phyloP scores from a whole-genome alignment of 1,140 invertebrate species.

The Bombyx mandarina region DNA sequence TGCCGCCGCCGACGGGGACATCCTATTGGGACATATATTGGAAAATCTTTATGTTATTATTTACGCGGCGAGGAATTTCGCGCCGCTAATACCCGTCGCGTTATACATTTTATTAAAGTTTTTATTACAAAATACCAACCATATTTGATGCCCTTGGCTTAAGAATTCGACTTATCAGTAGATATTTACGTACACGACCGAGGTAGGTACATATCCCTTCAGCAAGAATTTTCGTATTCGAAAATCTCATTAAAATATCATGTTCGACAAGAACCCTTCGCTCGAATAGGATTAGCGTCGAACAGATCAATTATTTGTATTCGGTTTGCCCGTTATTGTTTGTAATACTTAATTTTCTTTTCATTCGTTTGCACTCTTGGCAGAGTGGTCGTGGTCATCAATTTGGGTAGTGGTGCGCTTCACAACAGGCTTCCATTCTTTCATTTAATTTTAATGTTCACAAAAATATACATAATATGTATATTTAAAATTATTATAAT shows the following conservation, averaged over 20 bases:
- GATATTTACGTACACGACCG: constrained; percentile 7
- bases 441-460: too few species aligned
- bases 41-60: constrained; percentile 62
- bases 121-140: constrained; percentile 54
- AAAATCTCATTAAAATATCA: constrained; percentile 32
- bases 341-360: too few species aligned
- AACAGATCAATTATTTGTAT: too few species aligned
- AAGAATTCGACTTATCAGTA: constrained; percentile 32
- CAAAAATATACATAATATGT: too few species aligned
- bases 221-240: constrained; percentile 10
- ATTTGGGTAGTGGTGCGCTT: too few species aligned
- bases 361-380: too few species aligned
- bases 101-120: constrained; percentile 50
- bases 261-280: constrained; percentile 8
- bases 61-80: constrained; percentile 48
- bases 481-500: too few species aligned
- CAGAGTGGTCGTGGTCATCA: too few species aligned
- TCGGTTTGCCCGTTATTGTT: too few species aligned
- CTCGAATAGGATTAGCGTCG: too few species aligned
- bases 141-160: constrained; percentile 21
- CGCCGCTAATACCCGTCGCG: constrained; percentile 48
- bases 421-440: too few species aligned
- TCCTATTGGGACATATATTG: constrained; percentile 50
- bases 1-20: constrained; percentile 13
- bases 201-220: constrained; percentile 16